Base-by-base conservation (phyloP, 2,113 vertebrate genomes). In the Catharus minimus region DNA sequence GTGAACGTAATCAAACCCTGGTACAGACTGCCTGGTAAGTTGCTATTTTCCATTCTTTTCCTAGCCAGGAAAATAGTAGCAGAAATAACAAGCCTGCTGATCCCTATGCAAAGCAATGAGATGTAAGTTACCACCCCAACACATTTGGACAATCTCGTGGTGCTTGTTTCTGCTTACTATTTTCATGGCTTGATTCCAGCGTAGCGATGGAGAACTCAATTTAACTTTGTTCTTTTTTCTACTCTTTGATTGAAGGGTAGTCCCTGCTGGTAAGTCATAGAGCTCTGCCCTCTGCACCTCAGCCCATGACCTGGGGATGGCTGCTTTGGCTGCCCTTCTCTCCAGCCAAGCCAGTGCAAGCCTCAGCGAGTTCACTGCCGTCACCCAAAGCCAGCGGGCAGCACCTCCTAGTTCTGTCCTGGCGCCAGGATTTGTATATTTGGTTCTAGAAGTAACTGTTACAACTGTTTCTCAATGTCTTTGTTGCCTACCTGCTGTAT, bases 171-270 rank as follows among this genome's bases (percentile, higher is more conserved):
- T 98, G 98, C 97, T 97, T 97, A 98, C 97, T 98, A 96, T 97
- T 99, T 98, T 98, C 98, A 96, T 98, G 98, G 98, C 97, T 98
- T 98, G 96, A 97, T 94, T 97, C 88, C 95, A 75, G 22, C n/a
- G 7, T 88, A 53, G 92, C 80, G 85, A 97, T 95, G 97, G 98
- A 98, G 98, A 98, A 98, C 99, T 99, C 98, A 98, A 98, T 99
- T 99, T 99, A 99, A 99, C 99, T 99, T 99, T 99, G 98, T 99
- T 99, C 99, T 99, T 99, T 99, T 99, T 99, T 99, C 99, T 99
- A 99, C 99, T 99, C 99, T 99, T 99, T 99, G 98, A 99, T 99
- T 99, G 99, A 99, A 99, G 99, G 99, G 99, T 99, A 99, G 99
- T 99, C 99, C 99, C 97, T 99, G 99, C 99, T 99, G 99, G 99